Evolutionary conservation across 2,113 vertebrate species (phyloP).

Genomic region (Bubo bubo): DNA sequence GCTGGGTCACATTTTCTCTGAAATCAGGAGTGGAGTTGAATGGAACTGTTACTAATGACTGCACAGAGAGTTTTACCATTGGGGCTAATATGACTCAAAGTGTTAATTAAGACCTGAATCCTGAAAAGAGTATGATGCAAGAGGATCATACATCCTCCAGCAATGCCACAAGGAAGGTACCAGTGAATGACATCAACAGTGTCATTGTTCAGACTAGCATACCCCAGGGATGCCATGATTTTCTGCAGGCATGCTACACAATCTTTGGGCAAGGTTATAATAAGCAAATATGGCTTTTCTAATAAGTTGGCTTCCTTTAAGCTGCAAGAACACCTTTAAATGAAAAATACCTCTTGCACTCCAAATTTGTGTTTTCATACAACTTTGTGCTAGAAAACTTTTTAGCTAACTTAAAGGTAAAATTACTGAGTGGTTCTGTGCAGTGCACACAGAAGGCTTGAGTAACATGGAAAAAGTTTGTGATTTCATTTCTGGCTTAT

Average conservation of each 20-base stretch:
- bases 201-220: not conserved
- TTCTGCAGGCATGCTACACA: not conserved
- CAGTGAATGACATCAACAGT: not conserved
- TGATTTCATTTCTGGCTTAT: not conserved
- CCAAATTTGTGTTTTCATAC: not conserved
- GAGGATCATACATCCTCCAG: not conserved
- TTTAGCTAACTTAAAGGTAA: not conserved
- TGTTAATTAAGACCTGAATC: conserved; percentile 49
- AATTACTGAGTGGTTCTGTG: not conserved
- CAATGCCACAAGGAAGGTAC: not conserved
- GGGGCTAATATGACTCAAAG: not conserved
- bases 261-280: conserved; percentile 33
- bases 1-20: not conserved
- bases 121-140: conserved; percentile 22
- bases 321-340: conserved; percentile 31
- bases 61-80: not conserved
- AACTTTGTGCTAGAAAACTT: not conserved
- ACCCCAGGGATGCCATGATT: not conserved
- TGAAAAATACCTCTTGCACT: not conserved
- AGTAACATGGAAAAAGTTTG: not conserved
- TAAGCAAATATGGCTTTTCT: conserved; percentile 37
- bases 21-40: not conserved
- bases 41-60: not conserved
- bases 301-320: not conserved
- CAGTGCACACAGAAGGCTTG: not conserved